Evolutionary conservation across 2,797 vertebrate genomes (phyloP).

Genomic region (Urophycis tenuis): DNA sequence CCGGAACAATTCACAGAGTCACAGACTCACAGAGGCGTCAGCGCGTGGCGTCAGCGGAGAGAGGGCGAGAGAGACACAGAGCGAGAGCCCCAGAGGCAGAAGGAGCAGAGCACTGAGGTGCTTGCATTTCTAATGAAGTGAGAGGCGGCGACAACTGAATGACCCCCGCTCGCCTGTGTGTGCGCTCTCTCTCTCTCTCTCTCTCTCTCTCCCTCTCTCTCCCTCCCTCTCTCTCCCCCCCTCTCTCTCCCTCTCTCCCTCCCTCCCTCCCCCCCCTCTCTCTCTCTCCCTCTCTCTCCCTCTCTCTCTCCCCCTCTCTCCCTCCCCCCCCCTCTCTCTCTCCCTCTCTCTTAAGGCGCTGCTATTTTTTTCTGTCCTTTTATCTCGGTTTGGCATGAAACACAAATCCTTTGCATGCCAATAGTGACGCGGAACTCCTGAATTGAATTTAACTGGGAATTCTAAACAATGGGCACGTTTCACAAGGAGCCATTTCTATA

Average conservation of each 20-base stretch:
- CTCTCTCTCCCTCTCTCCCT: neutral
- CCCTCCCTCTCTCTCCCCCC: neutral
- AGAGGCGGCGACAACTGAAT: conserved; percentile 42
- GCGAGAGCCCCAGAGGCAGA: conserved; percentile 9
- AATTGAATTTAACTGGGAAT: too few species aligned
- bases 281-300: too few species aligned
- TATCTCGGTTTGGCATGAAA: neutral
- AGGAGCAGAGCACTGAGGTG: conserved; percentile 31
- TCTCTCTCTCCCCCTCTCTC: neutral
- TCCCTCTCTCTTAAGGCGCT: neutral
- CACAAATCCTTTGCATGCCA: too few species aligned
- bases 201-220: neutral
- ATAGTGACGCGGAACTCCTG: neutral
- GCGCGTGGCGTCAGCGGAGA: conserved; percentile 20
- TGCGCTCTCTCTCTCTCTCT: conserved; percentile 10
- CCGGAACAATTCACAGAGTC: conserved; percentile 30
- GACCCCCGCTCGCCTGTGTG: too few species aligned
- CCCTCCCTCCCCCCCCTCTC: neutral
- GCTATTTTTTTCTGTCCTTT: neutral
- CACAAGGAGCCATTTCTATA: neutral
- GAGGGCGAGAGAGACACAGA: conserved; percentile 17
- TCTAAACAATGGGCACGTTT: too few species aligned
- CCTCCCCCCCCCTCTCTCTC: neutral
- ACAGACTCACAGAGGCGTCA: conserved; percentile 48
- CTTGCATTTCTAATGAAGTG: conserved; percentile 50